phyloP scores from a whole-genome alignment of 1,140 invertebrate species.

The Camponotus pennsylvanicus region DNA sequence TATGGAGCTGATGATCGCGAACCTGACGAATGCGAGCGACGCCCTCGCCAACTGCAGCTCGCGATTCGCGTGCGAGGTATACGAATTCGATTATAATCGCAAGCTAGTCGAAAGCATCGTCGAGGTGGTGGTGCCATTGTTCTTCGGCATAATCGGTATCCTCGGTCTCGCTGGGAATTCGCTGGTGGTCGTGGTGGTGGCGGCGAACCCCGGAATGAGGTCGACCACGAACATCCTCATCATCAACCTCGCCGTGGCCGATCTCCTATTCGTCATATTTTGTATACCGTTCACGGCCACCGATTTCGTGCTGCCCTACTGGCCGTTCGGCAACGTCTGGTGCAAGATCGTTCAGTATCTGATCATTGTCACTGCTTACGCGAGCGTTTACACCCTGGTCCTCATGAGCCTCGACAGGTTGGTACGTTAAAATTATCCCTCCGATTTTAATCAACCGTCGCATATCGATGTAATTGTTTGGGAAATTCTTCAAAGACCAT shows the following conservation, averaged over 20 bases:
- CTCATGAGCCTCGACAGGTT: conserved; percentile 97
- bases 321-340: conserved; percentile 97
- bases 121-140: conserved; percentile 92
- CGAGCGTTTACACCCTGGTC: conserved; percentile 97
- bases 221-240: conserved; percentile 97
- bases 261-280: conserved; percentile 97
- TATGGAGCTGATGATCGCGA: not conserved
- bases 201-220: conserved; percentile 95
- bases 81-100: conserved; percentile 75
- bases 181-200: conserved; percentile 94
- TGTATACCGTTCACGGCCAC: conserved; percentile 98
- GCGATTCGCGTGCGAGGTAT: conserved; percentile 2
- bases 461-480: not conserved
- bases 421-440: conserved; percentile 59
- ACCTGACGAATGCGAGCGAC: conserved; percentile 4
- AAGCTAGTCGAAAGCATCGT: conserved; percentile 88
- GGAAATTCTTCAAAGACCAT: not conserved
- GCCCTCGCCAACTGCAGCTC: conserved; percentile 22
- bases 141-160: conserved; percentile 95
- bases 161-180: conserved; percentile 96
- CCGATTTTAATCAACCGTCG: not conserved
- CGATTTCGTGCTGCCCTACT: conserved; percentile 94
- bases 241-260: conserved; percentile 95
- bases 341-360: conserved; percentile 95
- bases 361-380: conserved; percentile 96